Evolutionary conservation across 35 echinoderm and acorn worm genomes (phyloP).

Genomic region (Eucidaris tribuloides): DNA sequence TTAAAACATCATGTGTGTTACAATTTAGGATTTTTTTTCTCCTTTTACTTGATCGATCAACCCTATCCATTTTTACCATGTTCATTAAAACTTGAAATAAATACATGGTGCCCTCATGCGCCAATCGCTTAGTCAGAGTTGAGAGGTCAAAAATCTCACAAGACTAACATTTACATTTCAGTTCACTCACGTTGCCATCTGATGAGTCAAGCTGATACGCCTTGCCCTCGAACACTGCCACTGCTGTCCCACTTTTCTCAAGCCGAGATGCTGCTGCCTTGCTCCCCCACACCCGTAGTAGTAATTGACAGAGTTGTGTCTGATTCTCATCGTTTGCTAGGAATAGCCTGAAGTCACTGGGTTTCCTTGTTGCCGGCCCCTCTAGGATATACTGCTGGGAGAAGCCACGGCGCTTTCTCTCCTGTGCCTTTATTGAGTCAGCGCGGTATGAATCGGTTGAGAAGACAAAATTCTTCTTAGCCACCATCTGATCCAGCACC

Average conservation of each 20-base stretch:
- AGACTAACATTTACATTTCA: no score
- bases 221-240: neutral
- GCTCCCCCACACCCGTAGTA: conserved; percentile 47
- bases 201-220: neutral
- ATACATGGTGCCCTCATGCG: no score
- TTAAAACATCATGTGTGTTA: no score
- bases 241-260: conserved; percentile 24
- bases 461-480: conserved; percentile 64
- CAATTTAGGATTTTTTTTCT: no score
- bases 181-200: neutral
- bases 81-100: no score
- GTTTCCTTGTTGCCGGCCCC: conserved; percentile 40
- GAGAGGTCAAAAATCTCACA: no score
- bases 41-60: no score
- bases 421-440: conserved; percentile 57
- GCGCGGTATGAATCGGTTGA: conserved; percentile 50
- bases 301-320: conserved; percentile 40
- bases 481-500: conserved; percentile 44
- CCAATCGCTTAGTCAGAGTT: no score
- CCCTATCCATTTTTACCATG: no score
- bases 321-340: conserved; percentile 54
- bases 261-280: neutral
- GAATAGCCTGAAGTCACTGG: conserved; percentile 59
- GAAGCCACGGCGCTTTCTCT: conserved; percentile 44
- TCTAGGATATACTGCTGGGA: conserved; percentile 25